A percentile compares a stretch with the other conserved stretches of the same genome.
Conservation (phyloP, 2,888 invertebrate species). For the Pyrrhosoma nymphula region DNA sequence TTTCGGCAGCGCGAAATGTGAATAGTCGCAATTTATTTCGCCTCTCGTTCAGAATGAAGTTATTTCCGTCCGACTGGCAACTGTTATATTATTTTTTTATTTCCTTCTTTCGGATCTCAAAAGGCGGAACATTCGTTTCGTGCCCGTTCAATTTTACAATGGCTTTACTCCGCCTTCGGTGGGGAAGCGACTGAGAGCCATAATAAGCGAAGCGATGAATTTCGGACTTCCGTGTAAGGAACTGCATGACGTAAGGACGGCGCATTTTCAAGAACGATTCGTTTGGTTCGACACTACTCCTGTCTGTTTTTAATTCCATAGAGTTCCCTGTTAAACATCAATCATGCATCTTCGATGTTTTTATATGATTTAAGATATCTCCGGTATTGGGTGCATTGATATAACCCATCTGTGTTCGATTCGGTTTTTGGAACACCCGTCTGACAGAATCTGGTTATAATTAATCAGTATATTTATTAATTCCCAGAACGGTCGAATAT, state of each 20-base stretch:
- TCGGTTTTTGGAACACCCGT: no score
- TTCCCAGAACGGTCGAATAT: no score
- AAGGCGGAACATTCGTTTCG: slow-evolving; percentile 1
- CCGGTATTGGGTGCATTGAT: no score
- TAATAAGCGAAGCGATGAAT: not conserved
- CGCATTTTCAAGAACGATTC: no score
- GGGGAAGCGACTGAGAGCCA: not conserved
- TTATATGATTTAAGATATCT: no score
- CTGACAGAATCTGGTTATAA: no score
- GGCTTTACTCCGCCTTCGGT: not conserved
- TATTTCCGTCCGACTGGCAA: not conserved
- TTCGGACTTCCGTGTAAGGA: not conserved
- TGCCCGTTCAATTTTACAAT: not conserved
- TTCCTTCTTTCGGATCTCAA: not conserved
- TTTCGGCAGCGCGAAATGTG: not conserved
- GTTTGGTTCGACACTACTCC: no score
- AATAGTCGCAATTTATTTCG: not conserved
- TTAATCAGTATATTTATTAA: no score
- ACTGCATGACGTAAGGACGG: not conserved
- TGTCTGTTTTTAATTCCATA: no score
- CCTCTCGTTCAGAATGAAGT: not conserved
- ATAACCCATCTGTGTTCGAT: no score
- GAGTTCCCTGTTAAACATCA: no score
- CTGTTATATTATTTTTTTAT: not conserved
- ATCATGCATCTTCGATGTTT: no score